phyloP scores from a whole-genome alignment of 2,888 invertebrate genomes.

The Clistopyga incitator region DNA sequence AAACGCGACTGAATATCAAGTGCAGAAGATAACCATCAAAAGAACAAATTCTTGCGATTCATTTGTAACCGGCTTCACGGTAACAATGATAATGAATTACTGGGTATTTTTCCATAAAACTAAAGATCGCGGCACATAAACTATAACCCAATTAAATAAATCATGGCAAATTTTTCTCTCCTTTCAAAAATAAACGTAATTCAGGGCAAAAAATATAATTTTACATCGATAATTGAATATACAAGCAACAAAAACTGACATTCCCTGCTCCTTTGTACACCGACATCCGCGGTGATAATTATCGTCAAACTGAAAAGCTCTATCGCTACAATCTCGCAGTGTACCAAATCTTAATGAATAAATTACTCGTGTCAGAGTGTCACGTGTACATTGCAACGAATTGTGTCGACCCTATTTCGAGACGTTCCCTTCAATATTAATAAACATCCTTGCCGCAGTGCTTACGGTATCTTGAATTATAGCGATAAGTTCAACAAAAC shows the following conservation, averaged over 20 bases:
- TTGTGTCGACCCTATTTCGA: slow-evolving; percentile 10
- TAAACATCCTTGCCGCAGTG: neutral
- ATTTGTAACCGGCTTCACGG: slow-evolving; percentile 76
- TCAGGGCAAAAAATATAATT: no score
- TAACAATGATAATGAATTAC: slow-evolving; percentile 73
- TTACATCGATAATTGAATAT: neutral
- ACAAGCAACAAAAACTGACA: neutral
- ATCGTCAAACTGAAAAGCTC: neutral
- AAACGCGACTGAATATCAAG: slow-evolving; percentile 70
- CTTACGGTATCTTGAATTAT: slow-evolving; percentile 12
- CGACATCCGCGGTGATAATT: no score
- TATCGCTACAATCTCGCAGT: neutral
- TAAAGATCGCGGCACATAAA: neutral
- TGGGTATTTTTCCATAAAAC: slow-evolving; percentile 24
- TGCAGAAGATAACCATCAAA: slow-evolving; percentile 76
- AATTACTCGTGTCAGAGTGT: neutral
- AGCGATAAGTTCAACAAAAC: no score
- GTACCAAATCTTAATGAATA: slow-evolving; percentile 13
- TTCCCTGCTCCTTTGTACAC: no score
- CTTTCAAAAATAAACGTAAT: no score
- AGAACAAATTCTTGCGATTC: slow-evolving; percentile 75
- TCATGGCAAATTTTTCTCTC: no score
- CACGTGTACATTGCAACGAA: neutral
- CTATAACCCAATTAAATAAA: neutral
- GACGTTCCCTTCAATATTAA: slow-evolving; percentile 9